Percentiles rank a stretch among this genome's conserved stretches.
phyloP scores from a whole-genome alignment of 2,888 invertebrate species.

The Parascotia fuliginaria region DNA sequence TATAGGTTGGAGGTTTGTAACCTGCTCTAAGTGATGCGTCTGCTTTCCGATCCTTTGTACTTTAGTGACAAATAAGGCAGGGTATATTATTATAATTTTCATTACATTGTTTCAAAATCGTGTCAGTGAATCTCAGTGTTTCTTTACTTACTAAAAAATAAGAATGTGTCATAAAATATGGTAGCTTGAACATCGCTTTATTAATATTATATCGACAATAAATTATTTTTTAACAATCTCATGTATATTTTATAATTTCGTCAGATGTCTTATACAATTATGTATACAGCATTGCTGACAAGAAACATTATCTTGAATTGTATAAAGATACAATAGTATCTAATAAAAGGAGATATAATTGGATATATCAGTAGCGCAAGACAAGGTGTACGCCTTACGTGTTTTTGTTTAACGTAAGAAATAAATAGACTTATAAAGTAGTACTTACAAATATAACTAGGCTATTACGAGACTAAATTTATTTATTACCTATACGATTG shows the following conservation, averaged over 20 bases:
- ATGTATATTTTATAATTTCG: conserved; percentile 36
- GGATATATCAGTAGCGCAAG: background rate
- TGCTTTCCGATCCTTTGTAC: background rate
- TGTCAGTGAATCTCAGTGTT: background rate
- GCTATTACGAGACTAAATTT: conserved; percentile 12
- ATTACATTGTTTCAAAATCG: background rate
- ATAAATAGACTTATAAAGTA: conserved; percentile 24
- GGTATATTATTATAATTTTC: background rate
- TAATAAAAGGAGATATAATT: conserved; percentile 6
- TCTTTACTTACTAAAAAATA: background rate
- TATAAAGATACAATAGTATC: conserved; percentile 1
- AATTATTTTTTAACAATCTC: conserved; percentile 38
- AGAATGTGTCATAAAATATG: conserved; percentile 29
- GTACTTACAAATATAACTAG: conserved; percentile 21
- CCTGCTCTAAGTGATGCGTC: too few relatives aligned
- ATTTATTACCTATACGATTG: conserved; percentile 23
- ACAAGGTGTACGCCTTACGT: conserved; percentile 2
- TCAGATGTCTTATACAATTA: conserved; percentile 35
- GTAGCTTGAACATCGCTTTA: conserved; percentile 27
- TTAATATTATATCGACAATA: conserved; percentile 35
- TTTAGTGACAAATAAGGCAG: background rate
- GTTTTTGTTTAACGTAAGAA: conserved; percentile 18
- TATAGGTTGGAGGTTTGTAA: too few relatives aligned
- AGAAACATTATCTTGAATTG: conserved; percentile 27
- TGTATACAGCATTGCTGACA: conserved; percentile 15